Base-by-base conservation (phyloP, 2,113 vertebrate genomes). In the Colaptes auratus region DNA sequence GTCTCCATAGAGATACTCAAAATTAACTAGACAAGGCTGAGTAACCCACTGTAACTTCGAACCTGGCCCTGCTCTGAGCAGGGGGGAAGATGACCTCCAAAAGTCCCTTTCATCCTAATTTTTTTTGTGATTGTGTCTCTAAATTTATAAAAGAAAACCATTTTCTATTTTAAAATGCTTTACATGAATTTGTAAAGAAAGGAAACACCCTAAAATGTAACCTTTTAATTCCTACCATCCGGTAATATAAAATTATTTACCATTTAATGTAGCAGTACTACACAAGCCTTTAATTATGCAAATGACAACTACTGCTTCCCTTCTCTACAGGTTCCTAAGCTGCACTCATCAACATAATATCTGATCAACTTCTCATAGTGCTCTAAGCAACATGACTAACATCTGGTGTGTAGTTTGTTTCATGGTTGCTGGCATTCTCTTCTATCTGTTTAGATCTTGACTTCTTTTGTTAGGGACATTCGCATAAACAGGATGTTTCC, bases 401-500 rank as follows among this genome's bases (percentile, higher is more conserved):
- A 96, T 96, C 93, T 96, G 93, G 90, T 73, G 66, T 10, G 46
- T 86, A 88, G 90, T 70, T 96, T 94, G 58, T 36, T 86, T 94
- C 86, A 66, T 21, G 63, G 70, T 88, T 95, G 86, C 86, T 50
- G 77, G 59, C 77, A 90, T 88, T 92, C 85, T 59, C 70, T 88
- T 95, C 93, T 96, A 95, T 95, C 91, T 95, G 77, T 95, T 95
- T 91, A 93, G 86, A 94, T 95, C 93, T 94, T 59, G 50, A 73
- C 70, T 97, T 56, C 89, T 90, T 95, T 96, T 97, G 94, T 95
- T 88, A 86, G 61, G 88, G 90, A 94, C 82, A 19, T 86, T 94
- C 86, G 84, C 66, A 79, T 93, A 97, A 96, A 97, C 96, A 97
- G 95, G 94, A 97, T 96, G 94, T 95, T 95, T 93, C 89, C 74